Percentiles rank a stretch among this genome's conserved stretches.
Evolutionary conservation across 2,113 vertebrate species (phyloP).

Genomic region (Salvelinus alpinus): DNA sequence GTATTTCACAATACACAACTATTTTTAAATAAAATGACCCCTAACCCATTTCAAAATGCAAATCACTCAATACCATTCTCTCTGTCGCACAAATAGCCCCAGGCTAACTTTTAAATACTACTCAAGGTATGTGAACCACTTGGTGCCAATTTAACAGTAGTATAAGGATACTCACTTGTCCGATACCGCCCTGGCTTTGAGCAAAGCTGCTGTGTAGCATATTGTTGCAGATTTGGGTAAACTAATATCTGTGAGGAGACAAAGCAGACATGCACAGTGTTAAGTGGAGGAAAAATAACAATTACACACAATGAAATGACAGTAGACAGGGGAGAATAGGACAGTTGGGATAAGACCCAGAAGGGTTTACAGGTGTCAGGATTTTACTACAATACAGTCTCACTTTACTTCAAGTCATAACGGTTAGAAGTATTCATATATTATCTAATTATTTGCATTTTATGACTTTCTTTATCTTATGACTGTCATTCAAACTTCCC

Average conservation of each 20-base stretch:
- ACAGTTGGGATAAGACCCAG: no score
- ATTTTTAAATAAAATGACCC: neutral
- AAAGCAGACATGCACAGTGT: conserved; percentile 46
- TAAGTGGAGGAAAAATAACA: neutral
- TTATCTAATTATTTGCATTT: no score
- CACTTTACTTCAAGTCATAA: no score
- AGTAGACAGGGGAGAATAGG: conserved; percentile 1
- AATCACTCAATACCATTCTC: conserved; percentile 1
- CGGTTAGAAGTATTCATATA: no score
- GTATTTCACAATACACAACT: neutral
- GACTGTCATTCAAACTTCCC: no score
- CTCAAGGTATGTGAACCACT: neutral
- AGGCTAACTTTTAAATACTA: conserved; percentile 12
- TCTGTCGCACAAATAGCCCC: neutral
- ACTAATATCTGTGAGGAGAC: conserved; percentile 90
- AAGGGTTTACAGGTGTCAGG: no score
- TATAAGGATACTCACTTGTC: conserved; percentile 90
- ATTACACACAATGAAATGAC: conserved; percentile 13
- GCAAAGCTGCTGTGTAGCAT: conserved; percentile 98
- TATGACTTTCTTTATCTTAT: no score
- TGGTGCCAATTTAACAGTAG: neutral
- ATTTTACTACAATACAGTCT: no score
- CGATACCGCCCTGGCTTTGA: conserved; percentile 98
- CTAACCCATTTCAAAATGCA: neutral
- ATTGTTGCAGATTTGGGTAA: conserved; percentile 99